Evolutionary conservation across 2,797 vertebrate genomes (phyloP).

Genomic region (Xerus rutilus): DNA sequence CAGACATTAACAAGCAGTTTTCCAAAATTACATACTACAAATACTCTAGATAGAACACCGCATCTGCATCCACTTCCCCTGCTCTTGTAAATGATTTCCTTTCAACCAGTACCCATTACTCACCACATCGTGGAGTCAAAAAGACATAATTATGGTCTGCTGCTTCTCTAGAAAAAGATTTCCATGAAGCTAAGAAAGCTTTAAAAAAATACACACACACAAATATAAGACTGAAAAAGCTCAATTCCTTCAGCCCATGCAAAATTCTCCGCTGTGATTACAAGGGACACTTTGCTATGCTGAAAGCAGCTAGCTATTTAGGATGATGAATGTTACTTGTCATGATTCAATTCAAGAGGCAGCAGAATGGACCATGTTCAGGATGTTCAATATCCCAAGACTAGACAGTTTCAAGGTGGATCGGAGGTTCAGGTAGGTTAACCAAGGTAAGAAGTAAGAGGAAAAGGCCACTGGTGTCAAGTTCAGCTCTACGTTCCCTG

Average conservation of each 20-base stretch:
- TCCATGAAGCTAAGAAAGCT: background rate
- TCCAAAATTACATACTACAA: constrained; percentile 22
- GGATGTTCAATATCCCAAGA: background rate
- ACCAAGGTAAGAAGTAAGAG: background rate
- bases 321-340: constrained; percentile 15
- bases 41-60: background rate
- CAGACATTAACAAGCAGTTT: constrained; percentile 41
- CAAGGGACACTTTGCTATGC: background rate
- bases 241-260: background rate
- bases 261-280: background rate
- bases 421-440: background rate
- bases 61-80: background rate
- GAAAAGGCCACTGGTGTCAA: background rate
- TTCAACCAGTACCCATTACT: background rate
- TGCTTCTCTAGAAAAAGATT: background rate
- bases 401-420: background rate
- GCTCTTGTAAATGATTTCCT: background rate
- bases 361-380: background rate
- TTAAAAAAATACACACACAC: too few relatives aligned
- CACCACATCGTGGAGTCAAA: constrained; percentile 6
- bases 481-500: background rate
- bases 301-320: background rate
- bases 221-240: background rate
- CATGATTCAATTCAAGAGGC: background rate
- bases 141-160: background rate